phyloP scores from a whole-genome alignment of 2,888 invertebrate species.

The Cataglyphis livida region DNA sequence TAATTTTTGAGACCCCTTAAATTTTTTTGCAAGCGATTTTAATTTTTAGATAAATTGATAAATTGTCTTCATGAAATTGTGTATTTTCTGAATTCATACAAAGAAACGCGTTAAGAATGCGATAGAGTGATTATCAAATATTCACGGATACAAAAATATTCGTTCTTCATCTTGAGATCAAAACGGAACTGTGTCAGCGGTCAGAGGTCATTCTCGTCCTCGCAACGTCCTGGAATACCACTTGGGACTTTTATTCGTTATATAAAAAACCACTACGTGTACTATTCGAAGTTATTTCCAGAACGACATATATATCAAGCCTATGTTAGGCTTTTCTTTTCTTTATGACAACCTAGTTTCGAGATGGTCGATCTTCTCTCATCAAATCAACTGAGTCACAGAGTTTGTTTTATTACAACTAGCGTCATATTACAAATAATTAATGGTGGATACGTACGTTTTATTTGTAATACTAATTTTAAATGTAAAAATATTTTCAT shows the following conservation, averaged over 20 bases:
- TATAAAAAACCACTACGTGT: constrained; percentile 16
- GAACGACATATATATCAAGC: neutral
- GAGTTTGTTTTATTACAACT: neutral
- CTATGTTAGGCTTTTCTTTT: constrained; percentile 3
- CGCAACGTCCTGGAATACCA: constrained; percentile 4
- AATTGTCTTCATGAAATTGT: neutral
- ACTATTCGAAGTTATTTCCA: constrained; percentile 27
- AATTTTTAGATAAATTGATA: neutral
- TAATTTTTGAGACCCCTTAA: neutral
- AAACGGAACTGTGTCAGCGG: constrained; percentile 27
- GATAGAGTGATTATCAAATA: neutral
- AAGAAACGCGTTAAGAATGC: neutral
- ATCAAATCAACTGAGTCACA: neutral
- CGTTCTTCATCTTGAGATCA: constrained; percentile 17
- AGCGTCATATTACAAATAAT: neutral
- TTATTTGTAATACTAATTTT: neutral
- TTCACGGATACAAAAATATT: constrained; percentile 20
- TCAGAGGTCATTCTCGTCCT: constrained; percentile 17
- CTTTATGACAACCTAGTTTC: constrained; percentile 1
- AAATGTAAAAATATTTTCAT: constrained; percentile 12
- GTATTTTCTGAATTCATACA: neutral
- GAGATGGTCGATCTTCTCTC: neutral
- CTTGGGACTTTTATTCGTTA: constrained; percentile 9
- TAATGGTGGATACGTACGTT: neutral
- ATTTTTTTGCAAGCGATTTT: neutral